phyloP scores from a whole-genome alignment of 2,113 vertebrate species.

The Mesoclemmys tuberculata region DNA sequence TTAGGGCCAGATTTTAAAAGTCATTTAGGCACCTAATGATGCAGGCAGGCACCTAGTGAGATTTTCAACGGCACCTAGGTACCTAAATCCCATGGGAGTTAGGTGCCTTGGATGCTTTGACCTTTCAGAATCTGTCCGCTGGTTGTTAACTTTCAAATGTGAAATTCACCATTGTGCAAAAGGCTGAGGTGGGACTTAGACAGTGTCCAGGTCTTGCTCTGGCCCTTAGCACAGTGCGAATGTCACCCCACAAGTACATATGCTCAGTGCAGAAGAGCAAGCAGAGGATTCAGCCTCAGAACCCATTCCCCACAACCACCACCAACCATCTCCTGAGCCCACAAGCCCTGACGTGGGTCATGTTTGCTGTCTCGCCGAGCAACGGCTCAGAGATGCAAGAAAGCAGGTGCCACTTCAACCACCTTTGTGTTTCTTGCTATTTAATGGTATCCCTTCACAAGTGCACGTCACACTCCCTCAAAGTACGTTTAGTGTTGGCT shows the following conservation, averaged over 20 bases:
- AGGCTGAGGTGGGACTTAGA: neutral
- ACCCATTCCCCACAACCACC: neutral
- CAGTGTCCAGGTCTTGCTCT: neutral
- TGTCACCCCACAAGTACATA: neutral
- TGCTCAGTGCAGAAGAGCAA: neutral
- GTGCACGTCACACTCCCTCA: no score
- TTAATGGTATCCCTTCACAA: neutral
- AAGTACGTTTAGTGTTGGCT: no score
- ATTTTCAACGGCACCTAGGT: neutral
- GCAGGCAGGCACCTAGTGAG: neutral
- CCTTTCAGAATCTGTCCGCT: neutral
- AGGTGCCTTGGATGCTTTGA: neutral
- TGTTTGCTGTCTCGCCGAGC: neutral
- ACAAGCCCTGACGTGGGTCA: neutral
- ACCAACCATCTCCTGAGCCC: neutral
- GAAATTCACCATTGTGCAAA: neutral
- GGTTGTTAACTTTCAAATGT: neutral
- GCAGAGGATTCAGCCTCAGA: neutral
- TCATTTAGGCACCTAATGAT: neutral
- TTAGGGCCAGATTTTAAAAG: neutral
- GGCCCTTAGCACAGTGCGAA: neutral
- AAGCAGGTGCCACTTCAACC: neutral
- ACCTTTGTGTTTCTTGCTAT: neutral
- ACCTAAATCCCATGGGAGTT: neutral
- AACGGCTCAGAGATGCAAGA: neutral